Evolutionary conservation across 2,888 invertebrate species (phyloP).

Genomic region (Pristionchus japonicus): DNA sequence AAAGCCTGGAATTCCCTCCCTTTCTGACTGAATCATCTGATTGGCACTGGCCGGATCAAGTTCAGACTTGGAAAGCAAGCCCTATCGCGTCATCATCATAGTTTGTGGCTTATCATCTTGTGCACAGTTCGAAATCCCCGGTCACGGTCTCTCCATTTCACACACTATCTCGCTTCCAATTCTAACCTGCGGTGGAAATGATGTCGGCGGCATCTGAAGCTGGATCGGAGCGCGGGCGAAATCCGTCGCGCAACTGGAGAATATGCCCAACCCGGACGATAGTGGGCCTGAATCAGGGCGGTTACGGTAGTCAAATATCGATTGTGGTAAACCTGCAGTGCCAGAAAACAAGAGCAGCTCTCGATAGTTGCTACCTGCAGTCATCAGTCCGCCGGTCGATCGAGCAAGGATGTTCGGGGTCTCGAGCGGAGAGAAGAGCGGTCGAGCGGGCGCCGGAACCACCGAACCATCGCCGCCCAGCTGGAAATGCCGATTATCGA

Average conservation of each 20-base stretch:
- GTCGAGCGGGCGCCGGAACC: slow-evolving; percentile 27
- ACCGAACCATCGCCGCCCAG: slow-evolving; percentile 42
- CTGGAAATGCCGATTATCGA: neutral
- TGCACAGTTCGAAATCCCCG: neutral
- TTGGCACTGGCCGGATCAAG: neutral
- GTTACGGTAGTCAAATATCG: neutral
- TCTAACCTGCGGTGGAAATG: slow-evolving; percentile 24
- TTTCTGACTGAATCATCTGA: slow-evolving; percentile 11
- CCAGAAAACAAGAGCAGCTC: neutral
- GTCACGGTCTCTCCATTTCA: too few relatives aligned
- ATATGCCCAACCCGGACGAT: slow-evolving; percentile 13
- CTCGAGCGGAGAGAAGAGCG: slow-evolving; percentile 41
- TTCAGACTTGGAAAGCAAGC: neutral
- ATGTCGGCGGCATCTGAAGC: slow-evolving; percentile 38
- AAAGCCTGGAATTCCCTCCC: neutral
- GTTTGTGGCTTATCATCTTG: neutral
- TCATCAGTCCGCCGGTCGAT: slow-evolving; percentile 31
- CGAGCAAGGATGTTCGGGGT: slow-evolving; percentile 41
- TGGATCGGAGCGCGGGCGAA: slow-evolving; percentile 17
- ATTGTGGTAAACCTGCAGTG: too few relatives aligned
- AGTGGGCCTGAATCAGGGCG: neutral
- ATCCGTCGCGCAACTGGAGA: slow-evolving; percentile 4
- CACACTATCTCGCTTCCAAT: neutral
- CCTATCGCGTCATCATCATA: neutral
- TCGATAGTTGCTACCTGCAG: neutral